Conservation (phyloP, 2,113 vertebrate species). For the Phyllostomus hastatus region DNA sequence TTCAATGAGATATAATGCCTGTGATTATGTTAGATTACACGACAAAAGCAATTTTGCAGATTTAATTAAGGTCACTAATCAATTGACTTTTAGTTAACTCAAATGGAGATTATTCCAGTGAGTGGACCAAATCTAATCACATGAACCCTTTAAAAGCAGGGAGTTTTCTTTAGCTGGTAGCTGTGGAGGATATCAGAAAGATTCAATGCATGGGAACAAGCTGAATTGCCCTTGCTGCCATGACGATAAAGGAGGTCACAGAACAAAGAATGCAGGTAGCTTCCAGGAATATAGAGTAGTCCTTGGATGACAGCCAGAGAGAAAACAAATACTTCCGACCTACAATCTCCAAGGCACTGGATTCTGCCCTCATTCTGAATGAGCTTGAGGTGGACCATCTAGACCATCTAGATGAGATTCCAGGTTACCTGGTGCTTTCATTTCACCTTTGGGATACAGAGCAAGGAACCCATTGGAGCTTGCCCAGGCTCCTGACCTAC, state of each 20-base stretch:
- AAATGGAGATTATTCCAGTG: background rate
- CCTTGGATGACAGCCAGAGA: background rate
- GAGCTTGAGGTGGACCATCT: background rate
- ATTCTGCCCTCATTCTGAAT: background rate
- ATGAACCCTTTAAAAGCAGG: background rate
- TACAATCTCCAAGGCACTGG: background rate
- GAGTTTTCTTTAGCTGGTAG: background rate
- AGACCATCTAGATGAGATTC: background rate
- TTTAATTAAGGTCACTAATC: constrained; percentile 31
- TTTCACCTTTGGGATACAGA: background rate
- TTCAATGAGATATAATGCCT: background rate
- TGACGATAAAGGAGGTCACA: background rate
- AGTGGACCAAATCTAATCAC: background rate
- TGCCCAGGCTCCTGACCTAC: background rate
- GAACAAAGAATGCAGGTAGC: background rate
- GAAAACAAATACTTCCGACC: background rate
- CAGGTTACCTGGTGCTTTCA: background rate
- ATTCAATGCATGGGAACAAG: background rate
- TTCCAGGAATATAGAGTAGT: background rate
- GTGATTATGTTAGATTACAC: background rate
- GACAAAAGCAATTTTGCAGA: background rate
- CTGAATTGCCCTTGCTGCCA: background rate
- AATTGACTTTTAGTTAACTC: constrained; percentile 3
- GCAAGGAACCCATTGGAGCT: background rate
- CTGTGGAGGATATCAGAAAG: background rate